Percentiles rank a stretch among this genome's conserved stretches.
phyloP scores from a whole-genome alignment of 2,797 vertebrate species.

The Gallinago solitaria region DNA sequence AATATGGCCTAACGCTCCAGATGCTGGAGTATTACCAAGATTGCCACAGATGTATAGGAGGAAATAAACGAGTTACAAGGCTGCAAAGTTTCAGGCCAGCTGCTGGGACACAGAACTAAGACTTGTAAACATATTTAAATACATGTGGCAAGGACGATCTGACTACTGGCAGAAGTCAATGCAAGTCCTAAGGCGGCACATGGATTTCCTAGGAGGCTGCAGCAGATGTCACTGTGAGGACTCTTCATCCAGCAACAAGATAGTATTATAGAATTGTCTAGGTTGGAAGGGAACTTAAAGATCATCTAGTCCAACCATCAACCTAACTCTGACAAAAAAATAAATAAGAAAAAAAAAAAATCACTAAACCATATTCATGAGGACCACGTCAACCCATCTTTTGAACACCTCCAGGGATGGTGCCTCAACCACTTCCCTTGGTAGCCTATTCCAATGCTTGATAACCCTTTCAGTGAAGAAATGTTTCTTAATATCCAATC shows the following conservation, averaged over 20 bases:
- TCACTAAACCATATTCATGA: too few species aligned
- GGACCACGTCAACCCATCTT: too few species aligned
- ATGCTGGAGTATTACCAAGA: neutral
- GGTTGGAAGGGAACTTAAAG: too few species aligned
- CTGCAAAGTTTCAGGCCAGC: neutral
- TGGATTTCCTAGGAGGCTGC: neutral
- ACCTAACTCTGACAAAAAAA: too few species aligned
- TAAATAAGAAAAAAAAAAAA: too few species aligned
- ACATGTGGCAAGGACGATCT: neutral
- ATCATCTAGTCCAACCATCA: too few species aligned
- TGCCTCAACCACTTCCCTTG: too few species aligned
- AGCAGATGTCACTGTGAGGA: neutral
- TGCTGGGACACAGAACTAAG: neutral
- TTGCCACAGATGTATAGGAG: neutral
- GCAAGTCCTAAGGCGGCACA: neutral
- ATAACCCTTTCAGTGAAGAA: too few species aligned
- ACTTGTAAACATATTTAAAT: neutral
- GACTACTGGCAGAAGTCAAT: neutral
- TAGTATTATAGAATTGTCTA: too few species aligned
- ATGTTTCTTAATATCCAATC: too few species aligned
- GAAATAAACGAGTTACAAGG: neutral
- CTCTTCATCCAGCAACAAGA: neutral
- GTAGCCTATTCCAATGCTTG: too few species aligned
- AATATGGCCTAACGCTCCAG: neutral
- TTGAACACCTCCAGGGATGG: too few species aligned